Evolutionary conservation across 2,888 invertebrate species (phyloP), one percentile per base, ranked within the genome.

Genomic region (Tenthredo livida): DNA sequence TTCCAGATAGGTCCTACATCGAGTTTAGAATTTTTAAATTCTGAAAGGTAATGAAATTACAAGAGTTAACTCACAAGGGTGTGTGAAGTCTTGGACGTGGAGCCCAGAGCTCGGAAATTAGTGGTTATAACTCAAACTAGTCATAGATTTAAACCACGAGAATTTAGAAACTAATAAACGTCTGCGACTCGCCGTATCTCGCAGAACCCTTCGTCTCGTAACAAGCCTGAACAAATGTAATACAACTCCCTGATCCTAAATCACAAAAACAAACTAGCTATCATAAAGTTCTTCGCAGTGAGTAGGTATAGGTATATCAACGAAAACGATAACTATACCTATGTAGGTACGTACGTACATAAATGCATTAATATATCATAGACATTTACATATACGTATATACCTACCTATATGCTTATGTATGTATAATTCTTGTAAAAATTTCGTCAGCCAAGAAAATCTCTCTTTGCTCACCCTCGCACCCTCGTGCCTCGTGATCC

Each of bases 171-270:
- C 80, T 80, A 80, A 80, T 80, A 80, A 80, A 80, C 40, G 80
- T 80, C 80, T 61, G 61, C 25, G 80, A 25, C 80, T 80, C n/a
- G 40, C 25, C 80, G 61, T 80, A 80, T 80, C 61, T 80, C 80
- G 80, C 21, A 50, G 12, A n/a, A 61, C 21, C 58, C 80, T 2
- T 80, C 80, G 40, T 21, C 80, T 80, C 40, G 40, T 70, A 83
- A 83, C 83, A 70, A 83, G 67, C 67, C 83, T 67, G 70, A 83
- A 83, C 83, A 83, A 83, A 83, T 83, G 70, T 70, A 67, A 83
- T 83, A 83, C 70, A 67, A 83, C 47, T 47, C 83, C 83, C 47
- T 12, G 67, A 33, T 47, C 29, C 67, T 83, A 83, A 83, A 67
- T 83, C 83, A 83, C 25, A 70, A 83, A 50, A 83, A 67, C 83